Base-by-base conservation (phyloP, 2,888 invertebrate genomes). In the Cephalotes varians region DNA sequence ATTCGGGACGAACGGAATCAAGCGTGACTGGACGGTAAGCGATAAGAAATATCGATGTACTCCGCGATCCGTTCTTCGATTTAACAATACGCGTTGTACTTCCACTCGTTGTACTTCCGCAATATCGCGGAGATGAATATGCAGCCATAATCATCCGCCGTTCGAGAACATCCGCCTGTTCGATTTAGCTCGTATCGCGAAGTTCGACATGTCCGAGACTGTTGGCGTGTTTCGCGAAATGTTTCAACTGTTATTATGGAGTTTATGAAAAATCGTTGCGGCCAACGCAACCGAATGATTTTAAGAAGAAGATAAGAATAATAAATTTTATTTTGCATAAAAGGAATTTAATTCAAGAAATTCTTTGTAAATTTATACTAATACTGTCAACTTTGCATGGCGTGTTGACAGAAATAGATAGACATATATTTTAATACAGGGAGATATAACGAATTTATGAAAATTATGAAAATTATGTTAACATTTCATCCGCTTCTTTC, bases 81-180 rank as follows among this genome's bases (percentile, higher is more conserved):
- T 44, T 60, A 73, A 73, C 73, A 73, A 73, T 73, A 73, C 73
- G 40, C 60, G 73, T n/a, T n/a, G n/a, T n/a, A n/a, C n/a, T n/a
- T n/a, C 44, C 60, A 44, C 56, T 72, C 56, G 56, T 56, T 72
- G 34, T 12, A 73, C 60, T 73, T 73, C 73, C 73, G 73, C 58
- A 47, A 60, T 73, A 58, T 73, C 73, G 73, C 21, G 73, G 21
- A 71, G 34, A 71, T 71, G 71, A 37, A 73, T 73, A 73, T 60
- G 31, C 44, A 58, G 44, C 28, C 58, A 31, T 58, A 56, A 72
- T 54, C 25, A 37, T 71, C 3, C 37, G n/a, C 56, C 28, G 31
- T 21, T 64, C 40, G 44, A 44, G 64, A 44, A 44, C 64, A 65
- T 65, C 21, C 56, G n/a, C 25, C 58, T 28, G 25, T 44, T 44